Base-by-base conservation (phyloP, 2,797 vertebrate species). In the Martes flavigula region DNA sequence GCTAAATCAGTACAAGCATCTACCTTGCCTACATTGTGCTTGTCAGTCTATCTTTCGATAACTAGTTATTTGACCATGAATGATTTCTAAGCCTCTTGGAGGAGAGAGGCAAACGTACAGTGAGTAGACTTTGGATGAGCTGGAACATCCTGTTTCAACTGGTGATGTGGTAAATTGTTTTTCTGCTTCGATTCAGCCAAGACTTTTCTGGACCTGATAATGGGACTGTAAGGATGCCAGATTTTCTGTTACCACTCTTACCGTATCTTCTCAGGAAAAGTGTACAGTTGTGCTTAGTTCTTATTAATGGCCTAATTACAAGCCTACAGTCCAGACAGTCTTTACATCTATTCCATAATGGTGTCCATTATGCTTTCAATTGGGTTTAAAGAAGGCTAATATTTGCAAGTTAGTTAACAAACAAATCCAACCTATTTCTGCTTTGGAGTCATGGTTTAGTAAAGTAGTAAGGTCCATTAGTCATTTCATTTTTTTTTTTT, bases 101-200 rank as follows among this genome's bases (percentile, higher is more conserved):
- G 84, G 78, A 90, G 66, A 84, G 70, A 97, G 86, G 92, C 83
- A 87, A 87, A 97, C 83, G 21, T 95, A 96, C 6, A 93, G 86
- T 90, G 79, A 95, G 97, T 97, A 97, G 85, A 96, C 96, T 96
- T 91, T 83, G 91, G 90, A 91, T 94, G 96, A 97, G 38, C 64
- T 92, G 95, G 81, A 96, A 97, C 91, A 97, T 94, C 92, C 94
- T 96, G 88, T 88, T 97, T 97, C 96, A 97, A 78, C 91, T 97
- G 97, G 92, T 98, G 97, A 97, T 97, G 97, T 98, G 97, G 94
- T 84, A 98, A 98, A 98, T 98, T 98, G 96, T 92, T 98, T 98
- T 98, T 98, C 97, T 98, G 97, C 97, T 98, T 98, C 97, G 97
- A 58, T 98, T 98, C 96, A 97, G 95, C 84, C 54, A 94, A 97